These are phyloP conservation scores for Eristalis arbustorum DNA, from an alignment of 2,888 invertebrate species.

Conservation along the genomic window DNA sequence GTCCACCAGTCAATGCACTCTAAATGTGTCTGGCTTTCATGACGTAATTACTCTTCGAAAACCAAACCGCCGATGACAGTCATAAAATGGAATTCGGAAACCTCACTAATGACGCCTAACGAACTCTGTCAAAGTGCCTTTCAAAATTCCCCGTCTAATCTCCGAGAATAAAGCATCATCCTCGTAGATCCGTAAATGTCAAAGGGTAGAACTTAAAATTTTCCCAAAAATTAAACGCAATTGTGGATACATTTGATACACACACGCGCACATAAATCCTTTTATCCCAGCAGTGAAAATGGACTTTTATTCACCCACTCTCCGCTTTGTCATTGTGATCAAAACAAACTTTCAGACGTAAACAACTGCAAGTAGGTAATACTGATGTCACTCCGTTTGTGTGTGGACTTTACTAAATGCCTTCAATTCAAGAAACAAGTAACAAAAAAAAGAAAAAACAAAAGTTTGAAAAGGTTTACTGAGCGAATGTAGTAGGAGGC, in stretches of 20 bases:
- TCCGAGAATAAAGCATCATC: neutral
- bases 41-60: neutral
- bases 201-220: neutral
- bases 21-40: neutral
- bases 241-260: neutral
- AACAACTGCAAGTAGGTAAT: neutral
- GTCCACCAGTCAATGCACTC: neutral
- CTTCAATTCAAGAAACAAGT: constrained; percentile 1
- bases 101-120: neutral
- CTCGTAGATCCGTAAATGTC: neutral
- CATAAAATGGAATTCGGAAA: neutral
- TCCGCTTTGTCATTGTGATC: neutral
- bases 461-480: neutral
- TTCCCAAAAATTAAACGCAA: constrained; percentile 2
- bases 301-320: neutral
- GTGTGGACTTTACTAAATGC: neutral
- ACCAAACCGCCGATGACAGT: neutral
- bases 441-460: neutral
- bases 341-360: constrained; percentile 4
- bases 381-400: neutral
- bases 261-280: neutral
- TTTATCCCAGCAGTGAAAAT: neutral
- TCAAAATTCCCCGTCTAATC: neutral
- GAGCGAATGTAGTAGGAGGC: neutral
- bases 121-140: neutral